phyloP scores from a whole-genome alignment of 2,888 invertebrate species.

The Campoplex capitator region DNA sequence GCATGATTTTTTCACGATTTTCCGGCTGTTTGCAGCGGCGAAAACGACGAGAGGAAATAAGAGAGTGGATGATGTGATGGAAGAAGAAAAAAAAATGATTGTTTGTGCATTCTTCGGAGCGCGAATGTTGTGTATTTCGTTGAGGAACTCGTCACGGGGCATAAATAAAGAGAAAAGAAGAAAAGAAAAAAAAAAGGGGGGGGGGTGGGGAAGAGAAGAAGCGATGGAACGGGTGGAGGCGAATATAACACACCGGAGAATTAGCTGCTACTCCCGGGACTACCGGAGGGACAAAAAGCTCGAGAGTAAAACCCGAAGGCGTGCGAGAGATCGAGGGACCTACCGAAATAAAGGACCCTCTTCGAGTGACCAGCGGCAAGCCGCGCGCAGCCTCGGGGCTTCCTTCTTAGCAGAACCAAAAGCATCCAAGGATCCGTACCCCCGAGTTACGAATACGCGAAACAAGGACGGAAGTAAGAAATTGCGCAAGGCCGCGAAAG shows the following conservation, averaged over 20 bases:
- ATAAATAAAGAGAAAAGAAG: background rate
- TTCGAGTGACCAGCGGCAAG: constrained; percentile 59
- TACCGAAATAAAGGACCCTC: constrained; percentile 67
- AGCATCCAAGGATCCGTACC: constrained; percentile 31
- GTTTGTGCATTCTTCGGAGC: constrained; percentile 16
- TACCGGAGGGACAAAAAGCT: constrained; percentile 66
- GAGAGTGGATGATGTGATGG: background rate
- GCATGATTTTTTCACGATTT: constrained; percentile 18
- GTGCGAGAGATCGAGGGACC: constrained; percentile 59
- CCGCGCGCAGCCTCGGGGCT: constrained; percentile 55
- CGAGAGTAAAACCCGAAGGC: constrained; percentile 28
- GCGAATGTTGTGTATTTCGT: constrained; percentile 28
- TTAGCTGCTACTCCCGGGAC: constrained; percentile 63
- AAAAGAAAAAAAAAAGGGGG: background rate
- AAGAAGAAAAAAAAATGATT: constrained; percentile 12
- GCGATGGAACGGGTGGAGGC: constrained; percentile 12
- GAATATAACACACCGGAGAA: constrained; percentile 65
- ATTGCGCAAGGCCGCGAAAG: constrained; percentile 38
- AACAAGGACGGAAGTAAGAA: constrained; percentile 45
- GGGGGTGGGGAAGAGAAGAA: background rate
- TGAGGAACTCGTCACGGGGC: constrained; percentile 31
- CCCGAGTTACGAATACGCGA: constrained; percentile 33
- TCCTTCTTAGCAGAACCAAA: constrained; percentile 42
- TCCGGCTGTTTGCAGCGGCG: background rate
- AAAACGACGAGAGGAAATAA: background rate